Base-by-base conservation (phyloP, 2,797 vertebrate genomes). In the Oryzias sinensis region DNA sequence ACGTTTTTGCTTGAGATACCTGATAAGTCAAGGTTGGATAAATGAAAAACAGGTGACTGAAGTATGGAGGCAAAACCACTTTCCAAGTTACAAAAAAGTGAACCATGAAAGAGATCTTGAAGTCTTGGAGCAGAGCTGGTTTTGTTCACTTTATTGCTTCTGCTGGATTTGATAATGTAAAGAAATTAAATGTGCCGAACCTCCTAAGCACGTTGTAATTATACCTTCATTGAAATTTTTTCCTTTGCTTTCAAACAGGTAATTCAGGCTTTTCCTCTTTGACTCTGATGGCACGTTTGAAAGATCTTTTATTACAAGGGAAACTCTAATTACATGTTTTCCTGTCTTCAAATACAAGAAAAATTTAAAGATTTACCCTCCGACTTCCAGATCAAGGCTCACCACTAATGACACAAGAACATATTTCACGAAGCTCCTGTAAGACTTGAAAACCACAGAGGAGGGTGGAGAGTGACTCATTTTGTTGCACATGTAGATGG, bases 401-500 rank as follows among this genome's bases (percentile, higher is more conserved):
- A 76, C 87, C 87, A 82, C 82, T 86, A 87, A 89, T 86, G 77
- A 88, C 72, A 88, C 82, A 86, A 85, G 68, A 22, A 67, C 22
- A n/a, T 46, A 66, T 69, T 67, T 67, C 79, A 67, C 74, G 74
- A 66, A 75, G 83, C 75, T 76, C 73, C 65, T 64, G 46, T 55
- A 44, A 49, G 70, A 77, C 68, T 62, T 40, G 60, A 66, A 82
- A 85, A 77, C 83, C 84, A 59, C 76, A 77, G 67, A 62, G 67
- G 72, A 82, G 56, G 72, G 68, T 57, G 25, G 74, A 68, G 69
- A 70, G 77, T 89, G 85, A 87, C 84, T 82, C 79, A 86, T 83
- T 69, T 79, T 68, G 72, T 75, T 53, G 37, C 73, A 85, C 81
- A 86, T 82, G 83, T 75, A 87, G 58, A 81, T 24, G 47, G 76